These are phyloP conservation scores for Lycia hirtaria DNA, from an alignment of 2,888 invertebrate genomes.

Conservation along the genomic window DNA sequence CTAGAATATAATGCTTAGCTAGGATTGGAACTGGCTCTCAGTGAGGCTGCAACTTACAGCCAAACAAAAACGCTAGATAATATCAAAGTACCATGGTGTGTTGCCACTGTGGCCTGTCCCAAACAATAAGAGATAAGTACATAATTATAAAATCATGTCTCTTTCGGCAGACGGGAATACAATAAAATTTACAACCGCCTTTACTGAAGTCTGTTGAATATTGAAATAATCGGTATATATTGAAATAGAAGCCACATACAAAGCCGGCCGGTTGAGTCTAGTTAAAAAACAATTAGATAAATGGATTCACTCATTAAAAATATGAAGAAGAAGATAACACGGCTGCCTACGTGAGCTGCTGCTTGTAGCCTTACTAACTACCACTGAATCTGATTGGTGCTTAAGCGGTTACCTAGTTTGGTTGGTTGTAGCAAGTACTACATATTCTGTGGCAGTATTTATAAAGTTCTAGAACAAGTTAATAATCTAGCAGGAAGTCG, in stretches of 20 bases:
- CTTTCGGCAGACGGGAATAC: no score
- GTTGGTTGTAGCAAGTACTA: background rate
- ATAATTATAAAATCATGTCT: no score
- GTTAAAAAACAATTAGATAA: constrained; percentile 7
- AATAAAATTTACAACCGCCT: background rate
- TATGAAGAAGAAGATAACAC: constrained; percentile 1
- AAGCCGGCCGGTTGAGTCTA: background rate
- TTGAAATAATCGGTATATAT: no score
- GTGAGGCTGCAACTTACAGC: no score
- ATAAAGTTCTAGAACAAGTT: background rate
- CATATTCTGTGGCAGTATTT: background rate
- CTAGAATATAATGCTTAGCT: no score
- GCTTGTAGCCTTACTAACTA: constrained; percentile 17
- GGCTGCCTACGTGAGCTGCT: constrained; percentile 19
- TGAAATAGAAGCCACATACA: background rate
- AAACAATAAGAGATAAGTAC: background rate
- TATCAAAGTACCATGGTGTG: no score
- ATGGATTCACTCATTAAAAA: constrained; percentile 1
- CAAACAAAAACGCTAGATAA: no score
- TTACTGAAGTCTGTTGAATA: background rate
- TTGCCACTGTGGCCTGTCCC: no score
- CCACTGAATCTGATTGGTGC: background rate
- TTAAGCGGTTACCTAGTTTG: background rate
- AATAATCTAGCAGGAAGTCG: background rate
- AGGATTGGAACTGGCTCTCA: no score